Evolutionary conservation across 2,113 vertebrate species (phyloP).

Genomic region (Salvator merianae): DNA sequence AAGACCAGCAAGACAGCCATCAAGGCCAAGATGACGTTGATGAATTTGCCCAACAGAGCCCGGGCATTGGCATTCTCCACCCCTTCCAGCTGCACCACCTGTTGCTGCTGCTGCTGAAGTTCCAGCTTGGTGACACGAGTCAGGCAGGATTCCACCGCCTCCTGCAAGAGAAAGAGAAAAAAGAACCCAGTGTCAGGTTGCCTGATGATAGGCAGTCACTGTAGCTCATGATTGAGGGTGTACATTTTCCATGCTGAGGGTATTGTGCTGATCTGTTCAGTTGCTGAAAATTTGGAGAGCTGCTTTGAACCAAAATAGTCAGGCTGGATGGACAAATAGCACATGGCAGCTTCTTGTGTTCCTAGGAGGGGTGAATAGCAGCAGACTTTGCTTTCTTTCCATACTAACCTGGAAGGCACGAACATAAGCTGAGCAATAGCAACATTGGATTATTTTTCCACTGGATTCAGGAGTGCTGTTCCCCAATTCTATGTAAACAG

Average conservation of each 20-base stretch:
- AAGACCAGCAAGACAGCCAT: constrained; percentile 99
- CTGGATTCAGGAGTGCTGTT: not conserved
- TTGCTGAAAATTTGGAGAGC: not conserved
- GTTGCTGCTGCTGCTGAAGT: constrained; percentile 98
- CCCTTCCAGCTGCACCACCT: constrained; percentile 96
- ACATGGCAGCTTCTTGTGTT: not conserved
- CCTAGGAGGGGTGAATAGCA: not conserved
- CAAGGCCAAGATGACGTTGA: constrained; percentile 96
- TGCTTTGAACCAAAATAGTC: not conserved
- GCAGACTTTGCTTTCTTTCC: not conserved
- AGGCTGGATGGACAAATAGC: not conserved
- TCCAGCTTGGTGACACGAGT: constrained; percentile 96
- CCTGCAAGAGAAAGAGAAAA: constrained; percentile 70
- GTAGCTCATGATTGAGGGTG: rapidly evolving
- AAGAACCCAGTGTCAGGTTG: not conserved
- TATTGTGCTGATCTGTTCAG: not conserved
- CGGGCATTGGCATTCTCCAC: constrained; percentile 97
- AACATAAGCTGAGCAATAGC: too few relatives aligned
- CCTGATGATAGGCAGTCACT: rapidly evolving
- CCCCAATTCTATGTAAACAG: not conserved
- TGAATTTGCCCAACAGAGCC: constrained; percentile 96
- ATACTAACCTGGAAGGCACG: too few relatives aligned
- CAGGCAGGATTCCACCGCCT: constrained; percentile 95
- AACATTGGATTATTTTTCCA: not conserved
- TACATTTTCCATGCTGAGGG: not conserved